Base-by-base conservation (phyloP, 1,140 invertebrate genomes). In the Meloidogyne floridensis region DNA sequence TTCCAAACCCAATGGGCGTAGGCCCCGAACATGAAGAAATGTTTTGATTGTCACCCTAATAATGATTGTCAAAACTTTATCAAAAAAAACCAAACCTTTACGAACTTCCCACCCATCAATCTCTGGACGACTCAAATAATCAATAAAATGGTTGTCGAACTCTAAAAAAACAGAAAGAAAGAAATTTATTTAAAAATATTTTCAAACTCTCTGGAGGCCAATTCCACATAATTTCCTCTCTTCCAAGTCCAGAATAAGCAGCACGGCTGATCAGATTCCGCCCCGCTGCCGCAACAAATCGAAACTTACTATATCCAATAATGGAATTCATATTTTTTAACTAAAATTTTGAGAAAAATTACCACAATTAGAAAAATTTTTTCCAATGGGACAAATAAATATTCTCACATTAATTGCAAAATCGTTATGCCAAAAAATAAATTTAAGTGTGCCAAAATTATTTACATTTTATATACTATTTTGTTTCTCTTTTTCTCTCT, bases 91-190 rank as follows among this genome's bases (percentile, higher is more conserved):
- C 77, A 9, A 71, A 88, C 87, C 87, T 86, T 90, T 90, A 18
- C 97, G 93, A 82, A 97, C 93, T 92, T 98, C 95, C 97, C 97
- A 99, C 69, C 94, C 94, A 92, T 98, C 97, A 90, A 98, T 95
- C 86, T 98, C 94, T 70, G 93, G 92, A 75, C 95, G 93, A 90
- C 93, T 95, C 92, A 98, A 96, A 91, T 93, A 98, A 42, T 89
- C 86, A 79, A 90, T 90, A 81, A 90, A 90, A 78, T 90, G 87
- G 47, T 89, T 87, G 71, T 90, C 89, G 81, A 89, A 89, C 76
- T 88, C 75, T 86, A 53, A 81, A 65, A 20, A 10, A 13, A 32
- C 71, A 47, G 69, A 47, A 69, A 87, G 72, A 53, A 42, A 79
- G 43, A 80, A 65, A 10, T 13, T 74, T 20, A 8, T 76, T 9